Conservation (phyloP, 2,888 invertebrate genomes). For the Drosophila testacea region DNA sequence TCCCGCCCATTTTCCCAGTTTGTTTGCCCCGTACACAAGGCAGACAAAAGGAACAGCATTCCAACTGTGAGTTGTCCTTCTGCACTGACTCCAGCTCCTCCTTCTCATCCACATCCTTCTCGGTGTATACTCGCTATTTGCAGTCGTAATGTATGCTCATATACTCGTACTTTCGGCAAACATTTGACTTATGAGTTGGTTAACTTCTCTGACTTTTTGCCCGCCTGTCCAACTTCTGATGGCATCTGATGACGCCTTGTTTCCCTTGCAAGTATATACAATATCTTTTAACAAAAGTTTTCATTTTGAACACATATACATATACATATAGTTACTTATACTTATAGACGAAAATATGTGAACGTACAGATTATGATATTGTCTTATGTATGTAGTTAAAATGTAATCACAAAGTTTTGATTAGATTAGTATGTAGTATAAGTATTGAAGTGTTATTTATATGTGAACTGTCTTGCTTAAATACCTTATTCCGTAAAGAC, state of each 20-base stretch:
- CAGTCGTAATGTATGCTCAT: slow-evolving; percentile 52
- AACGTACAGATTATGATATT: background rate
- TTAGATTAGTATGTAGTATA: background rate
- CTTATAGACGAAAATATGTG: background rate
- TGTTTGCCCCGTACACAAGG: slow-evolving; percentile 32
- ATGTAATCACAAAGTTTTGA: slow-evolving; percentile 6
- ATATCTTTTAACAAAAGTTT: slow-evolving; percentile 22
- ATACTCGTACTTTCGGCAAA: slow-evolving; percentile 57
- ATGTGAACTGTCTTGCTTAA: background rate
- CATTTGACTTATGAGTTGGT: slow-evolving; percentile 74
- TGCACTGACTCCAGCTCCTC: background rate
- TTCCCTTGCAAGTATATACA: slow-evolving; percentile 4
- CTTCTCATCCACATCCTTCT: background rate
- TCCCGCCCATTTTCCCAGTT: background rate
- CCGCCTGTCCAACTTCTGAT: slow-evolving; percentile 50
- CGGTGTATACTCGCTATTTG: slow-evolving; percentile 47
- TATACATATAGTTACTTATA: background rate
- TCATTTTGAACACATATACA: background rate
- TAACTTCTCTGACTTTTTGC: slow-evolving; percentile 53
- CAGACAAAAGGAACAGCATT: slow-evolving; percentile 22
- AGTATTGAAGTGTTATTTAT: background rate
- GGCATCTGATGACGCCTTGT: slow-evolving; percentile 27
- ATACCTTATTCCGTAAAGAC: too few species aligned
- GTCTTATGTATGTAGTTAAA: background rate
- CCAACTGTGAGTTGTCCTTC: slow-evolving; percentile 30